phyloP scores from a whole-genome alignment of 2,113 vertebrate genomes.

The Dunckerocampus dactyliophorus region DNA sequence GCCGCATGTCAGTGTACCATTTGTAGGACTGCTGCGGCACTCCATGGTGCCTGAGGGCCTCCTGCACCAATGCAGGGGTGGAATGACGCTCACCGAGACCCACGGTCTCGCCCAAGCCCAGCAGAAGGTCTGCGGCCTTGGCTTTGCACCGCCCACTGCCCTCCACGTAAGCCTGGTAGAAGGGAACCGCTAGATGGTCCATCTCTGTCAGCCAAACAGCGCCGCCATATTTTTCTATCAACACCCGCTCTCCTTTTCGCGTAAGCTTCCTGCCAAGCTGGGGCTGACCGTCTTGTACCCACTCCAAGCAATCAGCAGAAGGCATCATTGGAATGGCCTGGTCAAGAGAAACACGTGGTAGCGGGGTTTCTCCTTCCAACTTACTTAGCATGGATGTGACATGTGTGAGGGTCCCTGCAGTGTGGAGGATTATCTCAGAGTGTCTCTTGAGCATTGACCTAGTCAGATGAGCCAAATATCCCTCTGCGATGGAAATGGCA shows the following conservation, averaged over 20 bases:
- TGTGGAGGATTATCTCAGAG: slow-evolving; percentile 61
- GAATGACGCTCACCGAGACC: slow-evolving; percentile 76
- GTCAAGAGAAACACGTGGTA: slow-evolving; percentile 70
- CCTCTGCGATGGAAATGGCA: slow-evolving; percentile 71
- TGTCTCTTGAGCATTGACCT: slow-evolving; percentile 69
- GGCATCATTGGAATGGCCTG: slow-evolving; percentile 73
- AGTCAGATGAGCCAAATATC: slow-evolving; percentile 69
- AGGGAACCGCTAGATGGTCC: slow-evolving; percentile 76
- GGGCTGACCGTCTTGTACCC: slow-evolving; percentile 73
- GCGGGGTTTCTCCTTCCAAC: slow-evolving; percentile 48
- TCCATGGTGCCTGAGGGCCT: slow-evolving; percentile 69
- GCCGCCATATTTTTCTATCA: slow-evolving; percentile 71
- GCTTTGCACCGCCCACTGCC: slow-evolving; percentile 65
- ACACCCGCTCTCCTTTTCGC: slow-evolving; percentile 69
- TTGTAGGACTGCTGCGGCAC: slow-evolving; percentile 72
- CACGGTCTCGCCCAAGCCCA: slow-evolving; percentile 76
- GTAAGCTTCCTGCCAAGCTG: slow-evolving; percentile 74
- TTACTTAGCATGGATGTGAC: slow-evolving; percentile 54
- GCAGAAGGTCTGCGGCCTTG: slow-evolving; percentile 74
- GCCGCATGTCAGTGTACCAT: slow-evolving; percentile 75
- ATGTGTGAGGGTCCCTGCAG: slow-evolving; percentile 67
- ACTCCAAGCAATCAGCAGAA: slow-evolving; percentile 70
- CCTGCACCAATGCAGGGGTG: slow-evolving; percentile 65
- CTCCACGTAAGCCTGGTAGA: slow-evolving; percentile 76
- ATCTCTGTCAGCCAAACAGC: slow-evolving; percentile 77